Base-by-base conservation (phyloP, 30 jellyfish, hydroid and myxozoan species). In the Rhopilema esculentum region DNA sequence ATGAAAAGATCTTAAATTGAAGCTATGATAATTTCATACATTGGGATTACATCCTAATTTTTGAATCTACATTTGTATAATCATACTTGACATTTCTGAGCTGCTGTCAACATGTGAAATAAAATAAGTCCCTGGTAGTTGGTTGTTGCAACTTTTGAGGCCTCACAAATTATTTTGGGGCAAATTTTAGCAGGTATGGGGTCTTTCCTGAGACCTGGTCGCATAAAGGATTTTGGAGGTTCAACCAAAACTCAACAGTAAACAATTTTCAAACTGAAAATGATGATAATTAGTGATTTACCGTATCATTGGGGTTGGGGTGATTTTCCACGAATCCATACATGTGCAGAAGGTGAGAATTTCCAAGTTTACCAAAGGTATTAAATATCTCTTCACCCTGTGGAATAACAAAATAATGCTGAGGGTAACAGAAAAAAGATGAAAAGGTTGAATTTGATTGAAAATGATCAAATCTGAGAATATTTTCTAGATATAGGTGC, bases 101-200 rank as follows among this genome's bases (percentile, higher is more conserved):
- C 18, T 95, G 95, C 16, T 82, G 65, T 49, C 83, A 52, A 50
- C 90, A 72, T 18, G 98, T 71, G 16, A 80, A 68, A 81, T 90
- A 95, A 88, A 84, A 90, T 49, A 95, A 52, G 32, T 95, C 98
- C 96, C 99, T 92, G 67, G 99, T 87, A 29, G 84, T 49, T 21
- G 68, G 90, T 70, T 96, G 99, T 57, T 91, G 99, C 66, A 96
- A 72, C 53, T 92, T 98, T 88, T 96, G 99, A 27, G 97, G 99
- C 32, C 77, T 92, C 17, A 96, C 99, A 77, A 79, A 91, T 83
- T 64, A 96, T 68, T 96, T 96, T 27, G 95, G 98, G 52, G 53
- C 74, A 24, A 96, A 83, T 26, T 88, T 95, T 50, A 96, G 78
- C 29, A 98, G 85, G 87, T 88, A 82, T 1, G 99, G 99, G 26